Evolutionary conservation across 1,140 invertebrate genomes (phyloP).

Genomic region (Planococcus citri): DNA sequence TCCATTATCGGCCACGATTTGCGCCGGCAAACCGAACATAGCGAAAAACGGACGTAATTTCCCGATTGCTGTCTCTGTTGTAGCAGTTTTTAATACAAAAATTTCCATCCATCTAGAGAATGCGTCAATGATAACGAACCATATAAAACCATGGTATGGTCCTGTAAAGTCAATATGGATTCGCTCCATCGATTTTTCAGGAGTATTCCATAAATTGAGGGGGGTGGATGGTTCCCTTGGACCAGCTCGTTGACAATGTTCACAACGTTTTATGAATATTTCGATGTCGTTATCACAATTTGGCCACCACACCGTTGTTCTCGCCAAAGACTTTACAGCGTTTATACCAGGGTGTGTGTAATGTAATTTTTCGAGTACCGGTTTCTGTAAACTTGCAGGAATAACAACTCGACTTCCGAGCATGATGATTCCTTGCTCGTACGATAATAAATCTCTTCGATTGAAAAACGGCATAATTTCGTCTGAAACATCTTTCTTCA

Average conservation of each 20-base stretch:
- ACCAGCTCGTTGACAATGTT: background rate
- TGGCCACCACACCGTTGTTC: conserved; percentile 33
- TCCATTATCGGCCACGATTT: conserved; percentile 9
- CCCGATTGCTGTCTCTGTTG: background rate
- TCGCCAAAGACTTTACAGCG: conserved; percentile 33
- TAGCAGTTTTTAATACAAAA: background rate
- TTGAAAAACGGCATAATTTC: background rate
- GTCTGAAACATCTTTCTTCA: background rate
- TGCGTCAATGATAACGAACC: conserved; percentile 36
- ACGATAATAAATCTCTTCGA: background rate
- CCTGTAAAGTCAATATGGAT: conserved; percentile 32
- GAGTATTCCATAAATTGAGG: conserved; percentile 29
- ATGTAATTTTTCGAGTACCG: conserved; percentile 31
- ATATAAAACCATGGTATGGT: conserved; percentile 31
- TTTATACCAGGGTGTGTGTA: conserved; percentile 31
- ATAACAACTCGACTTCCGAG: conserved; percentile 29
- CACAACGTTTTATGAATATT: conserved; percentile 16
- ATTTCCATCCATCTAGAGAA: conserved; percentile 9
- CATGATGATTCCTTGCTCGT: background rate
- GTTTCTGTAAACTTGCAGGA: conserved; percentile 27
- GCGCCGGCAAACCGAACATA: background rate
- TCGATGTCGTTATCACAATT: conserved; percentile 32
- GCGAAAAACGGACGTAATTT: background rate
- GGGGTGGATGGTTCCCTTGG: conserved; percentile 16
- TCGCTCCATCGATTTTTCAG: conserved; percentile 29